Base-by-base conservation (phyloP, 2,113 vertebrate species). In the Pangasianodon gigas region DNA sequence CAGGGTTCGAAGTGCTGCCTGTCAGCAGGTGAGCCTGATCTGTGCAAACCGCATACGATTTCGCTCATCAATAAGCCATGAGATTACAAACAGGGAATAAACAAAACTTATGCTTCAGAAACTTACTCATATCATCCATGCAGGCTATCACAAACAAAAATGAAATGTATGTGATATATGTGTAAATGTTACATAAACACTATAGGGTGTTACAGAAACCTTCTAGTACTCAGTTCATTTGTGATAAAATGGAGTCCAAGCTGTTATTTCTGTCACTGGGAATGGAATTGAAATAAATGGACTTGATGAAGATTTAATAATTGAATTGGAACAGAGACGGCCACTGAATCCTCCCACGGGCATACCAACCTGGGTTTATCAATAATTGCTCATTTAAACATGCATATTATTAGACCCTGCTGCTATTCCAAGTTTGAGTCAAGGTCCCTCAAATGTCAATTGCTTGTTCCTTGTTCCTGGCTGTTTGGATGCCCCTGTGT, bases 31-130 rank as follows among this genome's bases (percentile, higher is more conserved):
- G 85, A 93, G 79, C 58, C 71, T 82, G 88, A 92, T 90, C 88
- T 90, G 89, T 93, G 91, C 94, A 95, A 95, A 95, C 93, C 94
- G 91, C 91, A 90, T 91, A 93, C 94, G 91, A 93, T 91, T 88
- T 89, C 92, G 83, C 80, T 91, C 91, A 94, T 95, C 92, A 96
- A 94, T 95, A 95, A 95, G 91, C 90, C 94, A 96, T 95, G 93
- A 96, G 93, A 89, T 92, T 83, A 94, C 94, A 94, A 94, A 93
- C 91, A 92, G 41, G 41, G 54, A 92, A 48, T 90, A 91, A 90
- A 92, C 90, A 92, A 92, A 74, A 86, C 77, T 6, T 54, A n/a
- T 16, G 26, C 87, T 80, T 89, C 58, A 69, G 29, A 89, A 75
- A 54, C 56, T 8, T 48, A 56, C 60, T 13, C 14, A 24, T 51